Evolutionary conservation across 2,888 invertebrate genomes (phyloP), one percentile per base, ranked within the genome.

Genomic region (Tanypteryx hageni): DNA sequence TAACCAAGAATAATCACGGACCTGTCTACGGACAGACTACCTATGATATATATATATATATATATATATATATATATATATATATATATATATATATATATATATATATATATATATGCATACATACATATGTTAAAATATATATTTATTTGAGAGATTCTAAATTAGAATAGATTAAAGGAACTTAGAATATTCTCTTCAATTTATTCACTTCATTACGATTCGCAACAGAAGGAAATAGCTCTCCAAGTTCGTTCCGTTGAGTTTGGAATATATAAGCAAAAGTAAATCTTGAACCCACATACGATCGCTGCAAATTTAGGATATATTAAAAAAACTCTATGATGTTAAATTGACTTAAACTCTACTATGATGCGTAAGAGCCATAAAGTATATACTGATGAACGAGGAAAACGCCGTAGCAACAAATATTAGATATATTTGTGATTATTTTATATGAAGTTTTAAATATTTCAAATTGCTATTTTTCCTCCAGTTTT

Each of bases 161-260:
- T n/a, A n/a, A 76, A 22, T 76, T 76, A 27, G 76, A 27, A 76
- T 76, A 22, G 76, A 22, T 76, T 76, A 76, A 76, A n/a, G 76
- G 22, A 22, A 76, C 22, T 76, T 76, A 27, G 76, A 76, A 76
- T 76, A 76, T 76, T 22, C 76, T 76, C 22, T 22, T 76, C 76
- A 27, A 76, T 76, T 76, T 76, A 76, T 76, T 18, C 76, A 27
- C 11, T 76, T 27, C 76, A 76, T 76, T 76, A 76, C 22, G 76
- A 76, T 22, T 76, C 76, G 22, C 11, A 68, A 68, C n/a, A 11
- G 22, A 27, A 18, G 22, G 27, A 27, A 76, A 76, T 13, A 27
- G 27, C 13, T 76, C 27, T 27, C 22, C 13, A 27, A 76, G 76
- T 27, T 76, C 76, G 22, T 76, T 76, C 76, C 27, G 27, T 76